Evolutionary conservation across 2,888 invertebrate species (phyloP), one percentile per base, ranked within the genome.

Genomic region (Stenolophus ochropezus): DNA sequence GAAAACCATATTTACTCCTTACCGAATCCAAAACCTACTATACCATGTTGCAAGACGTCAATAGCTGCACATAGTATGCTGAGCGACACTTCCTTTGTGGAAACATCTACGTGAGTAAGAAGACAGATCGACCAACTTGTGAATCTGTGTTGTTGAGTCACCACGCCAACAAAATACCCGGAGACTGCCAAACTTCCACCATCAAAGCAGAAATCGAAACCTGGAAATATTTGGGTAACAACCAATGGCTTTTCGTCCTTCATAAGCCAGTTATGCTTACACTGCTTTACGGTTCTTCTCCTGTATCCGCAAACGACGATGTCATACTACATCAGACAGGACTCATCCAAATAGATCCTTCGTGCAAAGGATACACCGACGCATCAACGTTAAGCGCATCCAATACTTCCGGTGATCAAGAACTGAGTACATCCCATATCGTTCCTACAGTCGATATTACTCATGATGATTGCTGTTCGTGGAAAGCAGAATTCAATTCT

Each of bases 191-290:
- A 14, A 81, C 61, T 4, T 27, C 14, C 25, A 84, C 58, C 51
- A 47, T 83, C 14, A 79, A 61, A 53, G 83, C 82, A 25, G 51
- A 47, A 4, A 82, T 84, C 14, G 75, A 84, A 75, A 82, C 83
- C 16, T 83, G 82, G 84, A 82, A 83, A 16, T 77, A 27, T 51
- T 61, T 84, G 25, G 18, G 27, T 18, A 74, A 73, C 42, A 84
- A 84, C 49, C 69, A 79, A 51, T 84, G 84, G 84, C 65, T 84
- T 33, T 84, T 81, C 75, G 65, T 83, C 3, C 53, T 83, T 4
- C 79, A 58, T 51, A 75, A 81, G 1, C 81, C 83, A 21, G 81
- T 69, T 11, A 82, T 79, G 4, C 14, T 84, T 0, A 83, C 84
- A 0, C 16, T 83, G 8, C 21, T 83, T 0, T 56, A 61, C 8